Evolutionary conservation across 1,140 invertebrate genomes (phyloP).

Genomic region (Caenorhabditis brenneri): DNA sequence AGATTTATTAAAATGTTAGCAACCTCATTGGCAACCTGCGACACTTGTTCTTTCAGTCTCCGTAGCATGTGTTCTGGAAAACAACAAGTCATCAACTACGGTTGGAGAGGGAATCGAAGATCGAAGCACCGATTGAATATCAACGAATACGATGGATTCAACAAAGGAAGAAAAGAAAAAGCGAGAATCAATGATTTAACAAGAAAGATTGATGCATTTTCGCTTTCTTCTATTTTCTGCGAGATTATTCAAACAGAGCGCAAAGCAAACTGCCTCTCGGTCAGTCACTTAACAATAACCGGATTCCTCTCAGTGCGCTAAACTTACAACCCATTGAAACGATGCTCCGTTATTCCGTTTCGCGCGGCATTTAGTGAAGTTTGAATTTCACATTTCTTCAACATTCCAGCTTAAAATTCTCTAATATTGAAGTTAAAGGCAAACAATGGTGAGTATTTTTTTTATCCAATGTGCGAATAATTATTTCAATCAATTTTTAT

Average conservation of each 20-base stretch:
- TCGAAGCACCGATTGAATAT: neutral
- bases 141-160: neutral
- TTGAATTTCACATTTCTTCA: neutral
- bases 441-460: constrained; percentile 11
- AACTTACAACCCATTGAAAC: too few relatives aligned
- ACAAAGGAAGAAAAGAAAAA: constrained; percentile 1
- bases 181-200: constrained; percentile 32
- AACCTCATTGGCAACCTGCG: constrained; percentile 48
- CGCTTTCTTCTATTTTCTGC: neutral
- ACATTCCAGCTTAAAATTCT: neutral
- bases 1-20: neutral
- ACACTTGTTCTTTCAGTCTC: constrained; percentile 46
- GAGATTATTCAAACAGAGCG: constrained; percentile 31
- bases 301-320: too few relatives aligned
- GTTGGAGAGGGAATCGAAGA: neutral
- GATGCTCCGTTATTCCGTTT: neutral
- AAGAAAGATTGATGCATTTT: constrained; percentile 28
- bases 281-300: constrained; percentile 18
- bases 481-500: too few relatives aligned
- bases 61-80: constrained; percentile 45
- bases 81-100: constrained; percentile 35
- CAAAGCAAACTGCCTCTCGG: constrained; percentile 29
- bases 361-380: neutral
- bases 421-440: too few relatives aligned
- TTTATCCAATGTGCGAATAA: too few relatives aligned